Conservation (phyloP, 2,797 vertebrate species). For the Carcharodon carcharias region DNA sequence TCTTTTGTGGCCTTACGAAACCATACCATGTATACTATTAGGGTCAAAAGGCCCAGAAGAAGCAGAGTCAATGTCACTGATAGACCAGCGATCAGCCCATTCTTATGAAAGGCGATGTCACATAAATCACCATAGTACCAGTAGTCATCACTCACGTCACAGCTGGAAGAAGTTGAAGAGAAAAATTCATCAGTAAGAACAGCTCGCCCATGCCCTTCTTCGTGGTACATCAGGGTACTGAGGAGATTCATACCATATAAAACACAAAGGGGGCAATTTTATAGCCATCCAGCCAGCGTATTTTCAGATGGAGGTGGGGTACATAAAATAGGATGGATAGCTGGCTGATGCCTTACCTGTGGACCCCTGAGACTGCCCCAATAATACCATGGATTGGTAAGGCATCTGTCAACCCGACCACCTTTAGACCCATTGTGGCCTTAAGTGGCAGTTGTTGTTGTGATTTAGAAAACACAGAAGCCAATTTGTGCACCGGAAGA, state of each 20-base stretch:
- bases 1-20: not conserved
- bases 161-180: not conserved
- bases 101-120: not conserved
- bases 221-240: not conserved
- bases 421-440: no score
- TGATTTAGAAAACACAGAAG: not conserved
- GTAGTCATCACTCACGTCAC: not conserved
- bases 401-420: no score
- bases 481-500: not conserved
- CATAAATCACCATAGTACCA: conserved; percentile 1
- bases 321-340: no score
- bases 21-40: not conserved
- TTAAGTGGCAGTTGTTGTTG: not conserved
- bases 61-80: not conserved
- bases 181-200: not conserved
- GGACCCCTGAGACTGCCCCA: no score
- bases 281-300: not conserved
- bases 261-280: not conserved
- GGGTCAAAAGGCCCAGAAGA: not conserved
- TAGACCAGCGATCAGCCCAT: not conserved
- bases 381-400: no score
- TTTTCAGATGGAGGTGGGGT: not conserved
- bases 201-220: not conserved
- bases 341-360: no score
- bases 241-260: not conserved